A percentile compares a stretch with the other conserved stretches of the same genome.
These are phyloP conservation scores for Elaphurus davidianus DNA, from an alignment of 2,113 vertebrate species.

Conservation along the genomic window DNA sequence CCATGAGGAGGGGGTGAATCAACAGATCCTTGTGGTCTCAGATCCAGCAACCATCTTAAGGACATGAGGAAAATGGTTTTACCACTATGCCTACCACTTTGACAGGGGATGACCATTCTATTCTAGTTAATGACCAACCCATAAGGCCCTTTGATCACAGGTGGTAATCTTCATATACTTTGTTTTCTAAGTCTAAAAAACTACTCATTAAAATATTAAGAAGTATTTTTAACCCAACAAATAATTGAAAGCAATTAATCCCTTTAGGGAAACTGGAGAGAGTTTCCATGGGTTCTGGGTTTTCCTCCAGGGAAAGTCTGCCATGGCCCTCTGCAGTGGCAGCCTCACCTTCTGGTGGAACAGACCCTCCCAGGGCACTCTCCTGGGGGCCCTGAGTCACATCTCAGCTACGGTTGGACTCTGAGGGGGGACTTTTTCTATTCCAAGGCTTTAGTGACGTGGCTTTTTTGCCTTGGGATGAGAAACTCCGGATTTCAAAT, in stretches of 20 bases:
- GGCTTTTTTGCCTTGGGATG: neutral
- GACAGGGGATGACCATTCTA: accelerated
- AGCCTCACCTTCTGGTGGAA: neutral
- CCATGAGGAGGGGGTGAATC: accelerated
- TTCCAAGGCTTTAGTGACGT: slow-evolving; percentile 62
- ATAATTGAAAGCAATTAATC: neutral
- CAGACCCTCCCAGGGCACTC: neutral
- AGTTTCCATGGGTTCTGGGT: slow-evolving; percentile 41
- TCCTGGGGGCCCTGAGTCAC: slow-evolving; percentile 23
- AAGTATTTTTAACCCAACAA: neutral
- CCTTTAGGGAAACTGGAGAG: neutral
- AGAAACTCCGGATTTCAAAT: neutral
- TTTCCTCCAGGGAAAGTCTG: slow-evolving; percentile 55
- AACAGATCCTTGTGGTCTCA: neutral
- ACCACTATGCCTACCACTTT: neutral
- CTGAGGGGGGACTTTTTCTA: slow-evolving; percentile 71
- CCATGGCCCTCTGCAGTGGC: neutral
- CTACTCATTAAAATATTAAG: neutral
- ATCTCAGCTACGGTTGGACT: neutral
- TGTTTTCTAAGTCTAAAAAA: neutral
- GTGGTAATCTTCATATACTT: neutral
- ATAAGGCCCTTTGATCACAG: neutral
- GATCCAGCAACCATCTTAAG: neutral
- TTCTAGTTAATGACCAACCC: neutral
- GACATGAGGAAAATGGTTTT: accelerated